Conservation (phyloP, 2,888 invertebrate genomes). For the Operophtera brumata region DNA sequence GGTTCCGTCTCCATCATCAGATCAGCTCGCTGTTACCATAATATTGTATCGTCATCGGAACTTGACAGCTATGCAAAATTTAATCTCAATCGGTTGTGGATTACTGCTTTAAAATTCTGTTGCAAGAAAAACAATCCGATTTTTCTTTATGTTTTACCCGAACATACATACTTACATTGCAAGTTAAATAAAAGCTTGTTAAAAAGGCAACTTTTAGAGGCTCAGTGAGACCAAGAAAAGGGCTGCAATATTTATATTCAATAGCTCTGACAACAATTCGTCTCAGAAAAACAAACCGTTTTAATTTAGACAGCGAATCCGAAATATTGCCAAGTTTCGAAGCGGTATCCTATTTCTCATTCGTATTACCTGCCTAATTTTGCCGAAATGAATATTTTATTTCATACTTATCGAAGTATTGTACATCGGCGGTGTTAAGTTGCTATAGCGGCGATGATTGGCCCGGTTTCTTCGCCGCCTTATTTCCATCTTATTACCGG, state of each 20-base stretch:
- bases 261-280: background rate
- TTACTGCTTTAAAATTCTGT: too few relatives aligned
- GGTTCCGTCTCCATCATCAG: too few relatives aligned
- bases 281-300: slow-evolving; percentile 1
- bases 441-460: slow-evolving; percentile 73
- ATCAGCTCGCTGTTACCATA: too few relatives aligned
- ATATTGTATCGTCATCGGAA: too few relatives aligned
- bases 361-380: slow-evolving; percentile 28
- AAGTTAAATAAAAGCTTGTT: too few relatives aligned
- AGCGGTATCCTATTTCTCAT: slow-evolving; percentile 27
- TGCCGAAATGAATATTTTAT: slow-evolving; percentile 35
- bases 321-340: slow-evolving; percentile 14
- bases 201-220: too few relatives aligned
- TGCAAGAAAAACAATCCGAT: too few relatives aligned
- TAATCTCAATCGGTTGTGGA: too few relatives aligned
- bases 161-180: too few relatives aligned
- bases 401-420: slow-evolving; percentile 43
- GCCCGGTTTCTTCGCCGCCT: slow-evolving; percentile 73
- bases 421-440: slow-evolving; percentile 57
- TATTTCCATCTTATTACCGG: slow-evolving; percentile 80
- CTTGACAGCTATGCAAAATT: too few relatives aligned
- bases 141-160: too few relatives aligned
- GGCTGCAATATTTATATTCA: background rate
- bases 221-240: too few relatives aligned
- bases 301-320: slow-evolving; percentile 2